A percentile compares a stretch with the other conserved stretches of the same genome.
phyloP scores from a whole-genome alignment of 2,797 vertebrate species.

The Anas capensis region DNA sequence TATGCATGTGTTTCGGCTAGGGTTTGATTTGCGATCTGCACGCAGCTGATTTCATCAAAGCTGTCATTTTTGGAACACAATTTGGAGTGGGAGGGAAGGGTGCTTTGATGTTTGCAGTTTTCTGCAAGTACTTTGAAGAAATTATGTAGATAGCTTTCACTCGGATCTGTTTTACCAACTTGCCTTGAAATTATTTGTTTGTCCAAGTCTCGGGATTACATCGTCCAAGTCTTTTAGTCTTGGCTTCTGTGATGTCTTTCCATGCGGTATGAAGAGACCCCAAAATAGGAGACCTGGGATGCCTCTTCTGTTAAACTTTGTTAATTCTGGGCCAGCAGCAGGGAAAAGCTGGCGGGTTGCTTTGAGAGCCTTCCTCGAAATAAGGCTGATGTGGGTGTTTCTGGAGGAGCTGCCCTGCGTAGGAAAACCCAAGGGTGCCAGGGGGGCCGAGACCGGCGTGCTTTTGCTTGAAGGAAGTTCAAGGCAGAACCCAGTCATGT shows the following conservation, averaged over 20 bases:
- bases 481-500: rapidly evolving
- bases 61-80: neutral
- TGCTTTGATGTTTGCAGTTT: neutral
- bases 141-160: neutral
- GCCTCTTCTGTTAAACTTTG: neutral
- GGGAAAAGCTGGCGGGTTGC: neutral
- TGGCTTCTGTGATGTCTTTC: neutral
- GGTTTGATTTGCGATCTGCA: neutral
- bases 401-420: neutral
- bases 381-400: neutral
- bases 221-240: neutral
- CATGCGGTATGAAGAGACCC: neutral
- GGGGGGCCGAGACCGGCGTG: neutral
- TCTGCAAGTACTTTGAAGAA: neutral
- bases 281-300: neutral
- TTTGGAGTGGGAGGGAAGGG: neutral
- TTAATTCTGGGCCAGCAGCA: neutral
- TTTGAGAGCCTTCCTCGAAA: neutral
- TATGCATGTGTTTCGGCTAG: neutral
- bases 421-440: neutral
- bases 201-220: neutral
- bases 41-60: neutral
- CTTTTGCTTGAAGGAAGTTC: neutral
- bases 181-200: neutral
- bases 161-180: rapidly evolving